Base-by-base conservation (phyloP, 2,113 vertebrate species). In the Pardalotus punctatus region DNA sequence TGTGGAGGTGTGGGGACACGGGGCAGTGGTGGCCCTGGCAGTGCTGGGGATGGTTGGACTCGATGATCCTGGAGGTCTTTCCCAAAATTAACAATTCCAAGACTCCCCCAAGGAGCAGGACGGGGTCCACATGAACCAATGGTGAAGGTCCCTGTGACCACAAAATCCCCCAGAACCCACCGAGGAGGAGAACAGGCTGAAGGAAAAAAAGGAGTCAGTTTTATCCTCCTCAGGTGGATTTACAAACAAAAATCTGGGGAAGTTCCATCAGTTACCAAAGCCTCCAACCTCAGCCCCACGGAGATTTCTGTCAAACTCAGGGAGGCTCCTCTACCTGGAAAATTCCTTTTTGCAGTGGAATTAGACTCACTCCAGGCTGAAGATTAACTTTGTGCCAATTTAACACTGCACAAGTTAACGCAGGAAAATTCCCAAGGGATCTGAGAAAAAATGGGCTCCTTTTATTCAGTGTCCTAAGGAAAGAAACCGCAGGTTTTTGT, bases 391-490 rank as follows among this genome's bases (percentile, higher is more conserved):
- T 28, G 84, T 67, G 60, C 93, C 80, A 47, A 91, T 96, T 91
- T 94, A 94, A 95, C 80, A 61, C 58, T 27, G 92, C 67, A 74
- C 90, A 97, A 95, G 90, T 94, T 96, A 97, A 94, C 4, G 31
- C 28, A 85, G 91, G 81, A 91, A 91, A 98, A 97, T 76, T 95
- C 97, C 94, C 95, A 5, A 19, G 54, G 93, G 97, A 95, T 54
- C 48, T 36, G 62, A 85, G 81, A 67, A 91, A 90, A 95, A 92
- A 45, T 31, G 23, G 66, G 70, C 71, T 90, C 45, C 70, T 91
- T 93, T 95, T 82, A 60, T 92, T 96, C 54, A 78, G 83, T 40
- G 53, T 94, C 92, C 90, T 66, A 47, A 81, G 88, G 90, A 80
- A 90, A 96, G 84, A 86, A 94, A 89, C 27, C 9, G 18, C 72